A percentile compares a stretch with the other conserved stretches of the same genome.
phyloP scores from a whole-genome alignment of 1,140 invertebrate species.

The Cotesia glomerata region DNA sequence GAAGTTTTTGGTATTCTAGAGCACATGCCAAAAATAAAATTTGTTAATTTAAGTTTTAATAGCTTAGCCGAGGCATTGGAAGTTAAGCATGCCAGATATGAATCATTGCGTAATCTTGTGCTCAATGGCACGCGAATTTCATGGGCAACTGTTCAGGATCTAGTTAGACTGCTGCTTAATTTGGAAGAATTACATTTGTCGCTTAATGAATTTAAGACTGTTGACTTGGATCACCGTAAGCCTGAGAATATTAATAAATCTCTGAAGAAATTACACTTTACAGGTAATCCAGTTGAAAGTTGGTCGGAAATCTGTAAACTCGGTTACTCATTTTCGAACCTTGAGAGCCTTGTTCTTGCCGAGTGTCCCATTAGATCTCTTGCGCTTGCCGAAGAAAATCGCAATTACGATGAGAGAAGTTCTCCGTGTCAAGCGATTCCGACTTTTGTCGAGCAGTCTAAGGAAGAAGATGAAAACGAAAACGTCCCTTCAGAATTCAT shows the following conservation, averaged over 20 bases:
- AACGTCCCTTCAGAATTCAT: neutral
- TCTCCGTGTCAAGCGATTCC: constrained; percentile 51
- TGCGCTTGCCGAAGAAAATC: constrained; percentile 57
- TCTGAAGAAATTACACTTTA: constrained; percentile 81
- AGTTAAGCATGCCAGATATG: constrained; percentile 63
- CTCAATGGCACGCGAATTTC: constrained; percentile 85
- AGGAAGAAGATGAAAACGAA: constrained; percentile 36
- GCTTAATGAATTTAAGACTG: constrained; percentile 81
- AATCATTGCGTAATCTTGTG: constrained; percentile 77
- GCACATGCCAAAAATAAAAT: constrained; percentile 85
- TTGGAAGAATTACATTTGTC: constrained; percentile 90
- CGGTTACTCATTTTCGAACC: constrained; percentile 81
- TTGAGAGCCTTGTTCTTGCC: constrained; percentile 83
- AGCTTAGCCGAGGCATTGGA: constrained; percentile 72
- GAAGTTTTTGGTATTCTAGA: constrained; percentile 86
- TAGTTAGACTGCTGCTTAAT: constrained; percentile 77
- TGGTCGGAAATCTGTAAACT: constrained; percentile 86
- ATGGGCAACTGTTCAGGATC: constrained; percentile 80
- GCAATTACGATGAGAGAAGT: constrained; percentile 50
- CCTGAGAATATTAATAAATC: constrained; percentile 64
- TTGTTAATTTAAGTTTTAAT: constrained; percentile 92
- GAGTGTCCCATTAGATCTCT: constrained; percentile 80
- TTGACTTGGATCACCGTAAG: constrained; percentile 67
- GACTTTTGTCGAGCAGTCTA: neutral
- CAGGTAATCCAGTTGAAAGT: constrained; percentile 79